Base-by-base conservation (phyloP, 2,113 vertebrate species). In the Cisticola juncidis region DNA sequence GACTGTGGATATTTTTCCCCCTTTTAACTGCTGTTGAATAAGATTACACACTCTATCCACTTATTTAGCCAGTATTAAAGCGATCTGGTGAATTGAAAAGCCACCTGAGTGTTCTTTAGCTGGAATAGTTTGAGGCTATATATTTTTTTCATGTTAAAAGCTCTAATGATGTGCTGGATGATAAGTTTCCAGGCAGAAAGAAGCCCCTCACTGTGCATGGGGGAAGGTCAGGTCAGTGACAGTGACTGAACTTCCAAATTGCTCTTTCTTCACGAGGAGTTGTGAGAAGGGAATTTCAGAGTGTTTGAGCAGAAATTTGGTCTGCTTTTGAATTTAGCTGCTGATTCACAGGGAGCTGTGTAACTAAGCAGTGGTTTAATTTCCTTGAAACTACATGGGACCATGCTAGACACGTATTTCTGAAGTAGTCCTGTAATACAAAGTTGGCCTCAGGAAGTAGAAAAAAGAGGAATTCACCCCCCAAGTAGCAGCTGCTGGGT, bases 91-190 rank as follows among this genome's bases (percentile, higher is more conserved):
- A 83, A 70, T 68, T 92, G 85, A 95, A 96, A 97, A 95, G 56
- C 76, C 88, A 88, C 86, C 83, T 76, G 90, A 82, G 92, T 91
- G 90, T 95, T 96, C 95, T 95, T 92, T 91, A 71, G 86, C 57
- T 87, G 45, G 84, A 81, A 87, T 85, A 91, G 89, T 90, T 92
- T 47, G 18, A 90, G 81, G 90, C 83, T 57, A 26, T 94, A 7
- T 95, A 93, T 96, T 95, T 93, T 93, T 97, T 86, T 94, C 88
- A 82, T 90, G 90, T 96, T 91, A 90, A 95, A 97, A 95, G 91
- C 92, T 92, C 93, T 96, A 95, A 96, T 88, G 92, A 96, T 94
- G 93, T 89, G 82, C 81, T 85, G 86, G 86, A 92, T 95, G 87
- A 86, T 94, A 86, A 94, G 71, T 91, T 97, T 91, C 56, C 71